These are phyloP conservation scores for Psittacula echo DNA, from an alignment of 2,797 vertebrate species.

Conservation along the genomic window DNA sequence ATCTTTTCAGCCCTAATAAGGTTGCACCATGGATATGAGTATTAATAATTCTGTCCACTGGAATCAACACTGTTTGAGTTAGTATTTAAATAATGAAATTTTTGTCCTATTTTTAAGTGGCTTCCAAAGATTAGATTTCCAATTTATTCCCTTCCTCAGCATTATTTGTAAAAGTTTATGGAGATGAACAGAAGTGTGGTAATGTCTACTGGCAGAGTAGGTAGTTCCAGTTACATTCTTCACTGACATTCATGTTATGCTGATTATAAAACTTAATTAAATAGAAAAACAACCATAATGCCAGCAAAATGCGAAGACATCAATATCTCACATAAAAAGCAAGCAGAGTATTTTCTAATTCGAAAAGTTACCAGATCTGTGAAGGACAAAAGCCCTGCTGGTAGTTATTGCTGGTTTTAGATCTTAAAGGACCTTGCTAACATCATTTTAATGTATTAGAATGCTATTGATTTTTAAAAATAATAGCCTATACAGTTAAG, in stretches of 20 bases:
- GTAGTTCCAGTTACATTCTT: neutral
- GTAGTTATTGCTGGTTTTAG: neutral
- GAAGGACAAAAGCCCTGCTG: neutral
- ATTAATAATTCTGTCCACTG: neutral
- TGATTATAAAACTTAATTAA: neutral
- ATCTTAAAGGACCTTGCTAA: neutral
- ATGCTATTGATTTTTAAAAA: neutral
- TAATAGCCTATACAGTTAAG: constrained; percentile 53
- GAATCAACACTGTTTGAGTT: neutral
- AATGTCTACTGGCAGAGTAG: neutral
- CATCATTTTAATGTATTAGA: neutral
- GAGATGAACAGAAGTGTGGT: neutral
- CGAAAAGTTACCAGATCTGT: neutral
- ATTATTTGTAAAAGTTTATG: neutral
- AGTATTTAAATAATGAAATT: neutral
- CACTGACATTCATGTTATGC: neutral
- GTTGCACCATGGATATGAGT: neutral
- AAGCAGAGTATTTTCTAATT: neutral
- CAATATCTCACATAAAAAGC: neutral
- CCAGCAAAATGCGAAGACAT: neutral
- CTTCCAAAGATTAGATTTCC: neutral
- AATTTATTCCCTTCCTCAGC: accelerated
- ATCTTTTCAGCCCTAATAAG: neutral
- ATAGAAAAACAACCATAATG: neutral
- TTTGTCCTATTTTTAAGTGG: neutral